Conservation (phyloP, 2,888 invertebrate species). For the Morpho achilles region DNA sequence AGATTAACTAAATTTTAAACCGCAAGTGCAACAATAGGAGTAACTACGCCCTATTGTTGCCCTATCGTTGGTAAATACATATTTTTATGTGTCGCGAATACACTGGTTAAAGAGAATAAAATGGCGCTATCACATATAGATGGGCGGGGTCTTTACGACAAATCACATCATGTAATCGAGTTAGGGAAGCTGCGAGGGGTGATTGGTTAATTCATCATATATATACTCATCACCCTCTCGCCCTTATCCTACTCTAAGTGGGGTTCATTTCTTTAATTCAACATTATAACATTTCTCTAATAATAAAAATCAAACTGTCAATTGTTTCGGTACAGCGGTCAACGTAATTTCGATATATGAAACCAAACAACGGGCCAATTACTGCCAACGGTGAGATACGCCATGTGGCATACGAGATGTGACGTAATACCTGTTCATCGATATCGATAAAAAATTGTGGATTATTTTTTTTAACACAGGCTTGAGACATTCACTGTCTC, state of each 20-base stretch:
- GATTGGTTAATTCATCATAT: neutral
- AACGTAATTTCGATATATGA: conserved; percentile 25
- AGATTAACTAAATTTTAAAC: too few species aligned
- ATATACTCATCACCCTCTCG: neutral
- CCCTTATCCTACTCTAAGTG: too few species aligned
- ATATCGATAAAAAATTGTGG: conserved; percentile 23
- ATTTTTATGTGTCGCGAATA: too few species aligned
- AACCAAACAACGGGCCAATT: conserved; percentile 50
- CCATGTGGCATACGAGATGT: conserved; percentile 47
- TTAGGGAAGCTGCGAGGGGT: conserved; percentile 36
- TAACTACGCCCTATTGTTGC: too few species aligned
- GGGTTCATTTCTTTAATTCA: too few species aligned
- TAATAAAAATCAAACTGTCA: conserved; percentile 19
- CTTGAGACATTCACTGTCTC: too few species aligned
- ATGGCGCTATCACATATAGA: neutral
- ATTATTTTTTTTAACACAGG: too few species aligned
- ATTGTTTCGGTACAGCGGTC: conserved; percentile 21
- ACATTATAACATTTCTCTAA: neutral
- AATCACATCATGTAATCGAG: conserved; percentile 35
- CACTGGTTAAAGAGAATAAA: too few species aligned
- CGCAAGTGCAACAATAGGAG: too few species aligned
- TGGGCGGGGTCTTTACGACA: conserved; percentile 39
- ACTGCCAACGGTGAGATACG: conserved; percentile 52
- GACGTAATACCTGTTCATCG: conserved; percentile 27
- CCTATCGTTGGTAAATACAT: too few species aligned